These are phyloP conservation scores for Aphidius ervi DNA, from an alignment of 1,140 invertebrate species.

Conservation along the genomic window DNA sequence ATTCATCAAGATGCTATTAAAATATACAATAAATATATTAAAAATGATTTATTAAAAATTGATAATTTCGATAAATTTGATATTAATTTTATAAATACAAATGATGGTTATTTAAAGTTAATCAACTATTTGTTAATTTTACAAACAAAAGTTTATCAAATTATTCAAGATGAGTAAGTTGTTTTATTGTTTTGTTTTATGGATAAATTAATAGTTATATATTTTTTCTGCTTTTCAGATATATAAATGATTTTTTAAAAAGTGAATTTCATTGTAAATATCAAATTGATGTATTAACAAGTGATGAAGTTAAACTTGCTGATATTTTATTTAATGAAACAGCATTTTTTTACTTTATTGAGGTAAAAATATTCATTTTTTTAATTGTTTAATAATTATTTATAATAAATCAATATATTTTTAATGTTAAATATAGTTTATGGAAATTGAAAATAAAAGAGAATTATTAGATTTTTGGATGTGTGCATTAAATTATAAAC, in stretches of 20 bases:
- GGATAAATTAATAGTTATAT: constrained; percentile 4
- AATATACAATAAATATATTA: constrained; percentile 56
- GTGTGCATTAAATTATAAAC: constrained; percentile 80
- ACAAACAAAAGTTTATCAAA: constrained; percentile 42
- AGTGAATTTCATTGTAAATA: constrained; percentile 86
- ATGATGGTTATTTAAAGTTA: constrained; percentile 38
- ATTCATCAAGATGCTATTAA: constrained; percentile 50
- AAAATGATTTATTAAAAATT: constrained; percentile 44
- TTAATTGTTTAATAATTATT: too few species aligned
- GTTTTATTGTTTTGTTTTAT: neutral
- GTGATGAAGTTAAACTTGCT: constrained; percentile 68
- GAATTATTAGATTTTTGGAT: constrained; percentile 86
- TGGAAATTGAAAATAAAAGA: constrained; percentile 82
- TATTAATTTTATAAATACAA: constrained; percentile 48
- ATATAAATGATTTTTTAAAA: constrained; percentile 62
- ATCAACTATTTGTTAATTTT: constrained; percentile 38
- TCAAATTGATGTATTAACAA: constrained; percentile 83
- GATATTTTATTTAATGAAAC: constrained; percentile 88
- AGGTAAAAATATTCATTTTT: constrained; percentile 53
- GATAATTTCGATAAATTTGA: constrained; percentile 46
- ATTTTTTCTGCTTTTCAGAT: constrained; percentile 53
- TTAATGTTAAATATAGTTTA: constrained; percentile 62
- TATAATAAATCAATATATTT: constrained; percentile 6
- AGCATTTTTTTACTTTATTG: constrained; percentile 89
- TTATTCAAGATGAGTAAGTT: constrained; percentile 46